Conservation (phyloP, 2,888 invertebrate genomes). For the Synergus gifuensis region DNA sequence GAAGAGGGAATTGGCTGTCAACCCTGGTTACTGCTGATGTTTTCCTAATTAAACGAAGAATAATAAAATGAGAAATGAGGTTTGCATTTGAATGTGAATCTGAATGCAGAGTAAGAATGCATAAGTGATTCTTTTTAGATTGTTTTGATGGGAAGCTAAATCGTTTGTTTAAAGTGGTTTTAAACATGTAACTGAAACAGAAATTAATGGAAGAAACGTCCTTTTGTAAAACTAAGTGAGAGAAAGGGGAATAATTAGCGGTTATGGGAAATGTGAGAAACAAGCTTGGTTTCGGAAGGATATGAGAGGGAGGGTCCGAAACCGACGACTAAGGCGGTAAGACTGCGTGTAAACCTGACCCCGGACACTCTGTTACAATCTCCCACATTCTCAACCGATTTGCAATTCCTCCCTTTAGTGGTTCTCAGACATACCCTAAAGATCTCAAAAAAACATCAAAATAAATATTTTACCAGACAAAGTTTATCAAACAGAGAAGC, state of each 20-base stretch:
- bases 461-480: background rate
- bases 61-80: slow-evolving; percentile 31
- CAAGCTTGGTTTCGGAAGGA: slow-evolving; percentile 37
- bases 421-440: background rate
- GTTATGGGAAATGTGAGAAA: slow-evolving; percentile 39
- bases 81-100: slow-evolving; percentile 14
- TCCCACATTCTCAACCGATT: slow-evolving; percentile 27
- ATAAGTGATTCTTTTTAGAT: slow-evolving; percentile 21
- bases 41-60: slow-evolving; percentile 23
- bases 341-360: slow-evolving; percentile 47
- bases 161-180: slow-evolving; percentile 23
- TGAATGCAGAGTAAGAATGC: slow-evolving; percentile 1
- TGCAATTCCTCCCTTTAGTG: slow-evolving; percentile 30
- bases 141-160: slow-evolving; percentile 7
- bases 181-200: slow-evolving; percentile 17
- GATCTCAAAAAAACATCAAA: background rate
- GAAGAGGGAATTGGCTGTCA: slow-evolving; percentile 17
- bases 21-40: slow-evolving; percentile 17
- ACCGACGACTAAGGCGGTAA: slow-evolving; percentile 46
- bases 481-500: background rate
- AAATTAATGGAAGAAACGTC: slow-evolving; percentile 22
- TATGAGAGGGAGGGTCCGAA: slow-evolving; percentile 44
- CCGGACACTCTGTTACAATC: slow-evolving; percentile 47
- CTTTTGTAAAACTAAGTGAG: slow-evolving; percentile 17
- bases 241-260: slow-evolving; percentile 32